phyloP scores from a whole-genome alignment of 2,113 vertebrate genomes.

The Onychostruthus taczanowskii region DNA sequence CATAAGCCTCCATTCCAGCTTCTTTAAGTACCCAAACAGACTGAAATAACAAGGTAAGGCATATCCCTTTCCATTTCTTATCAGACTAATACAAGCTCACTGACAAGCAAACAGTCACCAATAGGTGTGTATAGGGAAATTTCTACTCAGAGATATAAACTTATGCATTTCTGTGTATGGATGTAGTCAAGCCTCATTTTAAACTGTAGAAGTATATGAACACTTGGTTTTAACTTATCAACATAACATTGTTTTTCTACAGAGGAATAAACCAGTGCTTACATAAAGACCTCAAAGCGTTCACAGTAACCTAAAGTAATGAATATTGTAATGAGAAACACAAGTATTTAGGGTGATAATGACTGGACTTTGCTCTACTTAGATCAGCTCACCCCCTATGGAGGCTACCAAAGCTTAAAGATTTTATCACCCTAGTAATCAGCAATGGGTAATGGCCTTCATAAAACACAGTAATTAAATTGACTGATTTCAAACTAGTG shows the following conservation, averaged over 20 bases:
- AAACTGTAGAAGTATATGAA: neutral
- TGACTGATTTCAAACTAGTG: constrained; percentile 67
- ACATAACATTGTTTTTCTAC: neutral
- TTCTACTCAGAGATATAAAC: neutral
- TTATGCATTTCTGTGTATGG: neutral
- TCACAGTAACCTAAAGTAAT: constrained; percentile 46
- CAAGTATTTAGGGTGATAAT: constrained; percentile 60
- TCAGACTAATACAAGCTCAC: neutral
- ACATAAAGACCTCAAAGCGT: constrained; percentile 38
- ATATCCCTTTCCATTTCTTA: neutral
- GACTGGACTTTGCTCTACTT: constrained; percentile 62
- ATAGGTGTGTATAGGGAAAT: neutral
- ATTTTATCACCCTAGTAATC: constrained; percentile 62
- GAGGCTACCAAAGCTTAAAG: constrained; percentile 61
- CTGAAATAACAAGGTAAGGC: neutral
- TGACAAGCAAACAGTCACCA: neutral
- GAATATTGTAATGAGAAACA: constrained; percentile 77
- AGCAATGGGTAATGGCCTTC: constrained; percentile 63
- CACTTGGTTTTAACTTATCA: neutral
- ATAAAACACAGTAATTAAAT: constrained; percentile 71
- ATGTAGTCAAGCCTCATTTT: neutral
- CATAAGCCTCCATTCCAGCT: neutral
- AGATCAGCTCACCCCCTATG: constrained; percentile 57
- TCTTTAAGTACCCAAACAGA: neutral
- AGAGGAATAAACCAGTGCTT: constrained; percentile 21